These are phyloP conservation scores for Junco hyemalis DNA, from an alignment of 2,113 vertebrate genomes.

Conservation along the genomic window DNA sequence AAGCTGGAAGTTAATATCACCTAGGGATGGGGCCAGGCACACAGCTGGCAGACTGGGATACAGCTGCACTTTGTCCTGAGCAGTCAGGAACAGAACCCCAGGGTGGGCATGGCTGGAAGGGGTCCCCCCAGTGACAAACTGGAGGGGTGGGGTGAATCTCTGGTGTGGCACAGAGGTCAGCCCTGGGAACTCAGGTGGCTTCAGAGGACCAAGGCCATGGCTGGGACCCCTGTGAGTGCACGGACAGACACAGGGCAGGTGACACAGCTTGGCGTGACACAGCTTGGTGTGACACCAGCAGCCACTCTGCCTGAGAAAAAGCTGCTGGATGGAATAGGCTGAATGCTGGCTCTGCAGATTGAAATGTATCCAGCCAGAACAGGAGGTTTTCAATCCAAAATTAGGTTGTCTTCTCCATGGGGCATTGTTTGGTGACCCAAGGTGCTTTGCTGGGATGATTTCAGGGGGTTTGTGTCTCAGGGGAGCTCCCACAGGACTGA, in stretches of 20 bases:
- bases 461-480: neutral
- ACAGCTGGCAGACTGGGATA: neutral
- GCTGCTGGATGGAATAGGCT: neutral
- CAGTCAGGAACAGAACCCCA: neutral
- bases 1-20: neutral
- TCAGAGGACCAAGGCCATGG: neutral
- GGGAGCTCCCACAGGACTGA: neutral
- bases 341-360: neutral
- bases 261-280: neutral
- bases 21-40: neutral
- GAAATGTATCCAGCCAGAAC: neutral
- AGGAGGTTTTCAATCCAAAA: neutral
- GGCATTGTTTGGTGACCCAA: neutral
- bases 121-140: rapidly evolving
- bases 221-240: neutral
- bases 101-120: neutral
- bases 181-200: neutral
- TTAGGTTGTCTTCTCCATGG: neutral
- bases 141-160: neutral
- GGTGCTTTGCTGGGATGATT: neutral
- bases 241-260: neutral
- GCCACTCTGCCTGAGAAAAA: neutral
- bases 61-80: neutral
- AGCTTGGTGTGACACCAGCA: neutral
- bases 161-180: neutral